These are phyloP conservation scores for Cataglyphis cursor DNA, from an alignment of 2,888 invertebrate species.

Conservation along the genomic window DNA sequence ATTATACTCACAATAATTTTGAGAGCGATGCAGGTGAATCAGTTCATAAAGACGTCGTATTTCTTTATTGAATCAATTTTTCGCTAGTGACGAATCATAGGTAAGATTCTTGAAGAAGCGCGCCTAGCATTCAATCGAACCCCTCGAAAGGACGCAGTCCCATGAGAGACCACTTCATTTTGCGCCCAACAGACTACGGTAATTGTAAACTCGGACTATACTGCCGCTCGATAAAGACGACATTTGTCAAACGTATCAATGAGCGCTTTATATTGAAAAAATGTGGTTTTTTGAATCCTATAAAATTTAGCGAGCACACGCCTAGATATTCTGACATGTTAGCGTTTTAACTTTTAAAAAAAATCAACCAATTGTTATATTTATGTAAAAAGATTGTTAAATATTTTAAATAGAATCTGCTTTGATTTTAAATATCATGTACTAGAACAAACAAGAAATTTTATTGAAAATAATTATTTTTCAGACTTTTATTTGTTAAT, in stretches of 20 bases:
- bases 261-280: constrained; percentile 74
- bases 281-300: neutral
- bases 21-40: constrained; percentile 69
- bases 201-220: constrained; percentile 63
- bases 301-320: constrained; percentile 44
- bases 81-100: constrained; percentile 73
- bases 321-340: constrained; percentile 46
- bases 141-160: constrained; percentile 25
- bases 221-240: constrained; percentile 66
- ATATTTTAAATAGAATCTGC: neutral
- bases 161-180: constrained; percentile 52
- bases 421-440: neutral
- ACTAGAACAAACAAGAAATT: neutral
- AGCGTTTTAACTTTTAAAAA: neutral
- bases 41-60: constrained; percentile 63
- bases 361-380: neutral
- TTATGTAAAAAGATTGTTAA: neutral
- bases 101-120: constrained; percentile 54
- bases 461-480: neutral
- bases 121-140: constrained; percentile 59
- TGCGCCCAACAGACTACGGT: constrained; percentile 51
- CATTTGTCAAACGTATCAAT: constrained; percentile 78
- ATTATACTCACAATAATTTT: constrained; percentile 66
- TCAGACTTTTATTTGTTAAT: neutral
- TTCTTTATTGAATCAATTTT: constrained; percentile 74